Conservation (phyloP, 1,140 invertebrate genomes). For the Meloidogyne hapla region DNA sequence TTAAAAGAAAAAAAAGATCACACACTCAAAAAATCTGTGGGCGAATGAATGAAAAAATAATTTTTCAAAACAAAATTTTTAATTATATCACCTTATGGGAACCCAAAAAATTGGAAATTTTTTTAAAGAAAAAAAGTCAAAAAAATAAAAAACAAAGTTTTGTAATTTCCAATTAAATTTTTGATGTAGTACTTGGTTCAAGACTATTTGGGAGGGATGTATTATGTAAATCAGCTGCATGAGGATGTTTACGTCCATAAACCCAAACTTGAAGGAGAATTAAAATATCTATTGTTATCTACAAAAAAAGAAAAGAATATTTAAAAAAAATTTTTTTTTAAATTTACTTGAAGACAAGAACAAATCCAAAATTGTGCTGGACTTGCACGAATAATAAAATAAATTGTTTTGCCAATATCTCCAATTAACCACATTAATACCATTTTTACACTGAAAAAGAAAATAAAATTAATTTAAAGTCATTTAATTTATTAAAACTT, state of each 20-base stretch:
- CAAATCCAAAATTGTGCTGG: slow-evolving; percentile 94
- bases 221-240: background rate
- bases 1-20: no score
- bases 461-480: slow-evolving; percentile 13
- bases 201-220: background rate
- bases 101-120: no score
- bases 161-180: background rate
- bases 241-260: slow-evolving; percentile 63
- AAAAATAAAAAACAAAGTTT: background rate
- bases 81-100: no score
- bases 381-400: slow-evolving; percentile 84
- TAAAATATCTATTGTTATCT: slow-evolving; percentile 76
- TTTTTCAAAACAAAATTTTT: no score
- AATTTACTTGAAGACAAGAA: slow-evolving; percentile 78
- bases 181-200: background rate
- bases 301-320: slow-evolving; percentile 23
- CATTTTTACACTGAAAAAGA: slow-evolving; percentile 74
- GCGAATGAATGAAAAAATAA: no score
- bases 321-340: background rate
- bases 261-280: slow-evolving; percentile 78
- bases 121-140: background rate
- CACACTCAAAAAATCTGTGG: no score
- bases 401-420: slow-evolving; percentile 93
- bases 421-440: slow-evolving; percentile 89
- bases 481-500: no score